Conservation (phyloP, 2,888 invertebrate species). For the Archips crataeganus region DNA sequence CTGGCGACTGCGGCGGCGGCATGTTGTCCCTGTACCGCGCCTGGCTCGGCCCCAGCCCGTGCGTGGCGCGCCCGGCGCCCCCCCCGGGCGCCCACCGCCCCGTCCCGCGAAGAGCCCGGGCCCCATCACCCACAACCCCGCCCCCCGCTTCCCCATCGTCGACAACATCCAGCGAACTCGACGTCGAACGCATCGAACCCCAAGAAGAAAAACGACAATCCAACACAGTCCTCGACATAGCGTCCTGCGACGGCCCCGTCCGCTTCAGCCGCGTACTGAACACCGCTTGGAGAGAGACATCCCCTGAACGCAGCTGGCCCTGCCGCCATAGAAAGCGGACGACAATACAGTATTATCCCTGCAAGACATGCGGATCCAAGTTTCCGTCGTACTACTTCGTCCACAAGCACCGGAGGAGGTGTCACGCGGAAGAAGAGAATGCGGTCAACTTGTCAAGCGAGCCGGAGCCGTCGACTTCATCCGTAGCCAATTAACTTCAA, state of each 20-base stretch:
- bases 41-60: conserved; percentile 81
- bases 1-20: conserved; percentile 52
- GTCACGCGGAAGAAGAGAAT: conserved; percentile 89
- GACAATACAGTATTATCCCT: conserved; percentile 96
- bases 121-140: conserved; percentile 65
- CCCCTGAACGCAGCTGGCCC: conserved; percentile 90
- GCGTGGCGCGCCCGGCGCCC: conserved; percentile 76
- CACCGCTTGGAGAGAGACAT: conserved; percentile 88
- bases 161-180: conserved; percentile 76
- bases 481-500: conserved; percentile 51
- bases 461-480: conserved; percentile 66
- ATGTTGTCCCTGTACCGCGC: conserved; percentile 84
- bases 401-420: conserved; percentile 95
- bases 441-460: conserved; percentile 48
- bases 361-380: conserved; percentile 96
- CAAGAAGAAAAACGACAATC: conserved; percentile 56
- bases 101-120: conserved; percentile 71
- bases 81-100: conserved; percentile 81
- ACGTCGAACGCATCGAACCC: conserved; percentile 75
- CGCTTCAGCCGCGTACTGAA: conserved; percentile 93
- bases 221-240: conserved; percentile 92
- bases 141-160: conserved; percentile 74
- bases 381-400: conserved; percentile 98
- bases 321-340: conserved; percentile 93
- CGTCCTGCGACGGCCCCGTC: conserved; percentile 96